phyloP scores from a whole-genome alignment of 2,113 vertebrate genomes.

The Urocitellus parryii region DNA sequence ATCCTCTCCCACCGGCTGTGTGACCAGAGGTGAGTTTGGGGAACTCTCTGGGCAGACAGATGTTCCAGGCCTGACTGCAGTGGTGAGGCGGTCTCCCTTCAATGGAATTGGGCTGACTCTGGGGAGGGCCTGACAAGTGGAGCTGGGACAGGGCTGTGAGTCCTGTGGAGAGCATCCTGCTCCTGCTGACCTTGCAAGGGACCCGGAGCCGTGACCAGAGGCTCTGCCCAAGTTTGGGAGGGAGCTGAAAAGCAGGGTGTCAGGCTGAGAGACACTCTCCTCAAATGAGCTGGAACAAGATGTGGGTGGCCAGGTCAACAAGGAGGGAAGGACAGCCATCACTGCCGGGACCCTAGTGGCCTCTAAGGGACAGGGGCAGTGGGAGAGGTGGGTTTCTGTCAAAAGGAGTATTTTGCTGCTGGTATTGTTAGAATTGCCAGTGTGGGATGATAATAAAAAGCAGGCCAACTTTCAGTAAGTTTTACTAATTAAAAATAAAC shows the following conservation, averaged over 20 bases:
- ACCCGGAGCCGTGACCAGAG: background rate
- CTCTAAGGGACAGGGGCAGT: background rate
- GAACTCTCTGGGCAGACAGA: background rate
- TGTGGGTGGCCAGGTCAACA: background rate
- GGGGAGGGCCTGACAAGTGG: background rate
- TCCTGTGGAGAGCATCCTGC: background rate
- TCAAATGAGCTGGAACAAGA: background rate
- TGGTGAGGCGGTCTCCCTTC: background rate
- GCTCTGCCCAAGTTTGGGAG: background rate
- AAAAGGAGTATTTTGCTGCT: background rate
- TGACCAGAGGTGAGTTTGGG: background rate
- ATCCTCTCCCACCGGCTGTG: background rate
- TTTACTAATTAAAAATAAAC: background rate
- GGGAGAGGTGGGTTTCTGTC: fast-evolving
- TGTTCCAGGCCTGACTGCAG: background rate
- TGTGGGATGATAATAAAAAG: background rate
- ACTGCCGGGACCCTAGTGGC: background rate
- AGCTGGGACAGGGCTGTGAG: no score
- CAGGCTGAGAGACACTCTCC: background rate
- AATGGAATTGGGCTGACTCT: background rate
- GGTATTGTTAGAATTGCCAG: background rate
- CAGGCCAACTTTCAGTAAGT: background rate
- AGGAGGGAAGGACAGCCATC: background rate
- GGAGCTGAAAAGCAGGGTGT: background rate
- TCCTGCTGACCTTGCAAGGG: background rate